A percentile compares a stretch with the other conserved stretches of the same genome.
Evolutionary conservation across 2,113 vertebrate genomes (phyloP).

Genomic region (Setophaga coronata): DNA sequence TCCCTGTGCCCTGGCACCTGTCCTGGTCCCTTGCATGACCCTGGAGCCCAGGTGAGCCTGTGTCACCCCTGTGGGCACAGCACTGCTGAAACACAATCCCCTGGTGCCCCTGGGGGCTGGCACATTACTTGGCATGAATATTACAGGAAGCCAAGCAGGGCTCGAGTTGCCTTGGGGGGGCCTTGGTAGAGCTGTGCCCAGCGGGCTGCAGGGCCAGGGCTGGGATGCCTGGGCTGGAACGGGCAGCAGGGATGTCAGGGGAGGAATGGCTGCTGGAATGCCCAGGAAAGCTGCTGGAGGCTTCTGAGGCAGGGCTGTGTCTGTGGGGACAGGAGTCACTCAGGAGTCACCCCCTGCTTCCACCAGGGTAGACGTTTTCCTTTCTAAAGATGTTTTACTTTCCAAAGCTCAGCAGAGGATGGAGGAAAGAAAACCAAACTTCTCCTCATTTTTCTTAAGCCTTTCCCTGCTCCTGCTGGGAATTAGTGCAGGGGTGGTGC

Average conservation of each 20-base stretch:
- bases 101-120: background rate
- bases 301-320: background rate
- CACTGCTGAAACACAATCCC: background rate
- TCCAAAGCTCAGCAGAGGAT: background rate
- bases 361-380: background rate
- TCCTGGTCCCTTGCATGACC: background rate
- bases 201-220: background rate
- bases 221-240: rapidly evolving
- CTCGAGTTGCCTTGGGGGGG: background rate
- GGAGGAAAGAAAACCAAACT: background rate
- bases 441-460: background rate
- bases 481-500: background rate
- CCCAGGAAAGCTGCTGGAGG: background rate
- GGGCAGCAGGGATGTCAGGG: background rate
- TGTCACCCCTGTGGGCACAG: background rate
- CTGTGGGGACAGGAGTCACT: background rate
- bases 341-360: background rate
- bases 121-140: background rate
- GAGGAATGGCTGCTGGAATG: background rate
- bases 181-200: background rate
- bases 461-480: background rate
- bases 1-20: background rate
- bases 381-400: background rate
- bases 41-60: background rate
- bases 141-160: background rate